phyloP scores from a whole-genome alignment of 2,113 vertebrate genomes.

The Hiodon tergisus region DNA sequence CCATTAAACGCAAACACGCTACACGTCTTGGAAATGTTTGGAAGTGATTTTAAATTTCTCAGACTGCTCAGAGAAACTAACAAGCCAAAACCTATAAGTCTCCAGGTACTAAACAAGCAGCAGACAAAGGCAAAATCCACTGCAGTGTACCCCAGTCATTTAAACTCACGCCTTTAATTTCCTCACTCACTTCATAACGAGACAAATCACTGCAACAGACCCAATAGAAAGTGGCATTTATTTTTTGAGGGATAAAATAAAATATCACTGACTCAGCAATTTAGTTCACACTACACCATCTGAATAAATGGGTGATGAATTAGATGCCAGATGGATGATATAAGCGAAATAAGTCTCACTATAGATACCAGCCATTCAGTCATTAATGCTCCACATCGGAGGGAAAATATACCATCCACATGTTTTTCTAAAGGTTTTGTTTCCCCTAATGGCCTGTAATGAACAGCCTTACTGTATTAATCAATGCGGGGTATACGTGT shows the following conservation, averaged over 20 bases:
- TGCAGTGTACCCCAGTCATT: constrained; percentile 13
- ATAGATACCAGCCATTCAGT: too few species aligned
- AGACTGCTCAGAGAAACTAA: neutral
- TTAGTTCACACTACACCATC: too few species aligned
- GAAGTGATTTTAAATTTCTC: neutral
- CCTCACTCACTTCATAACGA: constrained; percentile 17
- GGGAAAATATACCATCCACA: too few species aligned
- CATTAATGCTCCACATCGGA: too few species aligned
- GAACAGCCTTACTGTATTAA: neutral
- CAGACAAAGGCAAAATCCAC: neutral
- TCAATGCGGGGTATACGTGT: too few species aligned
- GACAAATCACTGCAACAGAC: constrained; percentile 4
- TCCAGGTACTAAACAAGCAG: neutral
- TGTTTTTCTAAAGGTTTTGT: too few species aligned
- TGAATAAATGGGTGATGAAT: too few species aligned
- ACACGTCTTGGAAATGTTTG: constrained; percentile 9
- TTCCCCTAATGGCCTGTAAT: neutral
- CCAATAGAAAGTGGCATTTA: constrained; percentile 22
- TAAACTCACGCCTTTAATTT: constrained; percentile 24
- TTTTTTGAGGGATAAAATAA: constrained; percentile 9
- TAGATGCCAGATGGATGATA: too few species aligned
- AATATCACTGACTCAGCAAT: neutral
- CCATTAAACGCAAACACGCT: neutral
- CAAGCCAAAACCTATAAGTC: neutral
- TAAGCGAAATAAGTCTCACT: too few species aligned